Evolutionary conservation across 2,113 vertebrate species (phyloP).

Genomic region (Cairina moschata): DNA sequence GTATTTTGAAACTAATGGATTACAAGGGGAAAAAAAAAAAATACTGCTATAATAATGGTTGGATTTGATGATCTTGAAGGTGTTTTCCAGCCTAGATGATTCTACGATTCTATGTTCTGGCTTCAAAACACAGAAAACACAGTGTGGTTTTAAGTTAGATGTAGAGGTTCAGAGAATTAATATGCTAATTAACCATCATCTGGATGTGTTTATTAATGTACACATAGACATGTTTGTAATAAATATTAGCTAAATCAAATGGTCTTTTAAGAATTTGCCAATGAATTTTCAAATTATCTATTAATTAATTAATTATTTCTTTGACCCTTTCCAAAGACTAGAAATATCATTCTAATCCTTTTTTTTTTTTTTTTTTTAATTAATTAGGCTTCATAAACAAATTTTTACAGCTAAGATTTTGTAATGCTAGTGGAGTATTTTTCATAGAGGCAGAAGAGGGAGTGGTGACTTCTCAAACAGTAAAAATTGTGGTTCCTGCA

Average conservation of each 20-base stretch:
- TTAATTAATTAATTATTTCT: background rate
- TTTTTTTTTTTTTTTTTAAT: background rate
- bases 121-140: background rate
- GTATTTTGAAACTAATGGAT: background rate
- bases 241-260: background rate
- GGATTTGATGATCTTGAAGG: background rate
- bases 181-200: background rate
- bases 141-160: background rate
- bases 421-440: background rate
- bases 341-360: background rate
- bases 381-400: background rate
- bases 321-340: background rate
- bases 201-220: background rate
- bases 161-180: background rate
- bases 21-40: background rate
- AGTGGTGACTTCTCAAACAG: background rate
- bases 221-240: background rate
- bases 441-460: background rate
- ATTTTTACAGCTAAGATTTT: background rate
- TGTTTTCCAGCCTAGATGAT: background rate
- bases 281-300: background rate
- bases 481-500: background rate
- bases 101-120: background rate
- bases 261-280: background rate
- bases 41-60: background rate